Percentiles rank a stretch among this genome's conserved stretches.
phyloP scores from a whole-genome alignment of 2,888 invertebrate species.

The Luffia ferchaultella region DNA sequence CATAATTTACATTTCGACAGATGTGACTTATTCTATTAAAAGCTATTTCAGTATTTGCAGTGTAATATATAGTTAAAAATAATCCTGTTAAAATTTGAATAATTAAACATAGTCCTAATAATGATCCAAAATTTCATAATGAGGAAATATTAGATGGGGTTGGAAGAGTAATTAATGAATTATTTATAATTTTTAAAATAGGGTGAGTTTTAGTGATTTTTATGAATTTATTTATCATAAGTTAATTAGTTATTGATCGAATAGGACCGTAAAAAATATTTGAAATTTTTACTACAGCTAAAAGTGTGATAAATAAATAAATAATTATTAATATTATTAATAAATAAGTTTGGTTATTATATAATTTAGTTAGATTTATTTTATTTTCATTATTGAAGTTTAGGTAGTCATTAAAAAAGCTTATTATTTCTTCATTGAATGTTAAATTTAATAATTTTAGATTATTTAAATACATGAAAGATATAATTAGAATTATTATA shows the following conservation, averaged over 20 bases:
- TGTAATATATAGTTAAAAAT: conserved; percentile 76
- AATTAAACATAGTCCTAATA: conserved; percentile 69
- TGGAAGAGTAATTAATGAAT: conserved; percentile 67
- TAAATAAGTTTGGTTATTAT: conserved; percentile 56
- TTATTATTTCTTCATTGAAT: conserved; percentile 30
- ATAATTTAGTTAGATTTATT: conserved; percentile 57
- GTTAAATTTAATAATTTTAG: conserved; percentile 34
- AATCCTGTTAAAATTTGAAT: conserved; percentile 74
- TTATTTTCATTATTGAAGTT: conserved; percentile 42
- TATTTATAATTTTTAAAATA: conserved; percentile 66
- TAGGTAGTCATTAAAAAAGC: conserved; percentile 18
- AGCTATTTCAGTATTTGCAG: conserved; percentile 68
- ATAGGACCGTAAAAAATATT: conserved; percentile 61
- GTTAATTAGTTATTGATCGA: conserved; percentile 31
- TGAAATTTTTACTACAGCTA: conserved; percentile 60
- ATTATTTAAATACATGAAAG: conserved; percentile 23
- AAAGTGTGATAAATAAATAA: conserved; percentile 67
- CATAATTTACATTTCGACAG: conserved; percentile 74
- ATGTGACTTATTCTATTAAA: conserved; percentile 75
- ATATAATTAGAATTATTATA: conserved; percentile 18
- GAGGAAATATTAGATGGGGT: conserved; percentile 68
- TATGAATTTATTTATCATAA: conserved; percentile 29
- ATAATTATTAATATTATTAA: conserved; percentile 62
- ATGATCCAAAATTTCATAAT: conserved; percentile 76
- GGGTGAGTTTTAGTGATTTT: conserved; percentile 40